These are phyloP conservation scores for Callithrix jacchus DNA, from an alignment of 2,113 vertebrate species.

Conservation along the genomic window DNA sequence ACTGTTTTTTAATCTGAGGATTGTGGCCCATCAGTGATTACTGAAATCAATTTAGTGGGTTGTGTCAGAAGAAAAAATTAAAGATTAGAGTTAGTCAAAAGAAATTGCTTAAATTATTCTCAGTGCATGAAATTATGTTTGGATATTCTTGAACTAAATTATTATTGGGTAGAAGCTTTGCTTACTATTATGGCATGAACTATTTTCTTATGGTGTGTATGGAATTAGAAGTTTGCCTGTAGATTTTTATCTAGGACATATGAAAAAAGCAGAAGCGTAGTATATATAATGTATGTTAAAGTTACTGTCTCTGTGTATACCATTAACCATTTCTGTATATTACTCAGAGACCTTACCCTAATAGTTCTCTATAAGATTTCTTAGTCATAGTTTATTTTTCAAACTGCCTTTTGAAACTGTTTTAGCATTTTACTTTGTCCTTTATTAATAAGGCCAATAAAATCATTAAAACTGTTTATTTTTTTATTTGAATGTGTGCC, in stretches of 20 bases:
- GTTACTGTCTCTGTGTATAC: background rate
- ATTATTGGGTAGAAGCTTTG: background rate
- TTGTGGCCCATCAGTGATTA: background rate
- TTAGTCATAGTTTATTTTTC: background rate
- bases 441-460: background rate
- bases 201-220: background rate
- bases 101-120: background rate
- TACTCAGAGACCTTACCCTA: background rate
- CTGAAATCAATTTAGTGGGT: background rate
- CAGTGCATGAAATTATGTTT: background rate
- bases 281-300: background rate
- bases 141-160: too few relatives aligned
- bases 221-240: background rate
- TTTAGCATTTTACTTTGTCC: background rate
- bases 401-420: background rate
- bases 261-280: background rate
- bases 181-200: background rate
- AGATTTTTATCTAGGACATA: background rate
- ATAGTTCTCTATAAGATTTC: background rate
- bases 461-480: background rate
- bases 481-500: background rate
- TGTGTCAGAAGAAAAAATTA: background rate
- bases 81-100: background rate
- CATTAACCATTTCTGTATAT: background rate
- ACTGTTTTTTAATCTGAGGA: background rate